These are phyloP conservation scores for Eidolon dupreanum DNA, from an alignment of 2,797 vertebrate species.

Conservation along the genomic window DNA sequence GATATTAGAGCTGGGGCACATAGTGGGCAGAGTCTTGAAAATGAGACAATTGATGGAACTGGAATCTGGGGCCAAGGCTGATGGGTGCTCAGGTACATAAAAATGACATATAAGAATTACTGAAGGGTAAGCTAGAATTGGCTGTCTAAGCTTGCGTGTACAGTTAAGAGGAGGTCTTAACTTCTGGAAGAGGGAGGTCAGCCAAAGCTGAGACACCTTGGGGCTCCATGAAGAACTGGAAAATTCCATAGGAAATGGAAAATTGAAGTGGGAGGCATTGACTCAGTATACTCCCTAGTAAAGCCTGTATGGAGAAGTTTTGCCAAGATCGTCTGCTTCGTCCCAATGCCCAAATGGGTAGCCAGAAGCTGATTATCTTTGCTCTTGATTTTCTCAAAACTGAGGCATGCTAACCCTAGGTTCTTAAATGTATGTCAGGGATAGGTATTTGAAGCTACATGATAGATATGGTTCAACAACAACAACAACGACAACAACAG, in stretches of 20 bases:
- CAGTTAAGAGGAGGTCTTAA: not conserved
- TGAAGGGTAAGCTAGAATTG: not conserved
- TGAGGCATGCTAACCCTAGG: not conserved
- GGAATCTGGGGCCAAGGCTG: not conserved
- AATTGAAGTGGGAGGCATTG: not conserved
- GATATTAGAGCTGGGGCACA: not conserved
- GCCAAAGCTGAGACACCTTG: not conserved
- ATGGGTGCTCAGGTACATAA: not conserved
- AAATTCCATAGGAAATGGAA: not conserved
- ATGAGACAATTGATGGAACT: not conserved
- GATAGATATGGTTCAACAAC: not conserved
- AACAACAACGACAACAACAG: too few species aligned
- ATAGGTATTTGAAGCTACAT: not conserved
- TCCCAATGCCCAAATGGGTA: not conserved
- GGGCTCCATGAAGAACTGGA: not conserved
- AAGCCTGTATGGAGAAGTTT: not conserved
- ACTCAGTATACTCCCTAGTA: not conserved
- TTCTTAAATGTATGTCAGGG: not conserved
- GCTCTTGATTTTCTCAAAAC: not conserved
- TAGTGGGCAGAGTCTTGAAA: not conserved
- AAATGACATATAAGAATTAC: not conserved
- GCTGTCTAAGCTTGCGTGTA: not conserved
- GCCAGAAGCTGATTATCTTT: not conserved
- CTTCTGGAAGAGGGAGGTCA: not conserved
- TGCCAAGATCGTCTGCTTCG: not conserved